A percentile compares a stretch with the other conserved stretches of the same genome.
These are phyloP conservation scores for Plebejus melissa DNA, from an alignment of 2,888 invertebrate genomes.

Conservation along the genomic window DNA sequence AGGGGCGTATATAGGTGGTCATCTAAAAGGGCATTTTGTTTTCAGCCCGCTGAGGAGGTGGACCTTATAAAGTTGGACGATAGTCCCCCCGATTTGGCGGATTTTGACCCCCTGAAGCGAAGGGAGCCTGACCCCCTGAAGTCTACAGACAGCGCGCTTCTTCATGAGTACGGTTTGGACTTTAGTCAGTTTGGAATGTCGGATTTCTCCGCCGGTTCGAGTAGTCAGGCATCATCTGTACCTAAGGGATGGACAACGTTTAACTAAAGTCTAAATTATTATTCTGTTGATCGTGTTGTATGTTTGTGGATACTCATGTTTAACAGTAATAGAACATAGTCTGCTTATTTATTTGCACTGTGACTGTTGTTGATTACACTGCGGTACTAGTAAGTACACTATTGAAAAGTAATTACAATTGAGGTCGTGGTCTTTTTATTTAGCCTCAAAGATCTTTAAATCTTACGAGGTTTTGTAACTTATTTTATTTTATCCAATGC, in stretches of 20 bases:
- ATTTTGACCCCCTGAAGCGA: conserved; percentile 67
- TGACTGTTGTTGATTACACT: no score
- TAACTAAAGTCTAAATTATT: conserved; percentile 45
- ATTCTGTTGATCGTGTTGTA: neutral
- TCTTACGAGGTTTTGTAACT: no score
- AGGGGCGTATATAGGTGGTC: conserved; percentile 24
- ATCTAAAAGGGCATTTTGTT: conserved; percentile 12
- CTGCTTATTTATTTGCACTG: no score
- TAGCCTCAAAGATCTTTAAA: no score
- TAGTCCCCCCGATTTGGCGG: conserved; percentile 64
- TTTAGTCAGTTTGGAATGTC: conserved; percentile 76
- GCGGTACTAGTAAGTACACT: no score
- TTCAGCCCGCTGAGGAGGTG: conserved; percentile 47
- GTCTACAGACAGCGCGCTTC: conserved; percentile 81
- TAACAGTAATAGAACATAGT: conserved; percentile 6
- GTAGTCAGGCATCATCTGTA: conserved; percentile 49
- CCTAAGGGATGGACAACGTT: conserved; percentile 72
- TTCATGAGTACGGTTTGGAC: conserved; percentile 86
- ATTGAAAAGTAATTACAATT: no score
- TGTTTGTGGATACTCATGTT: neutral
- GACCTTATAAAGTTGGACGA: conserved; percentile 73
- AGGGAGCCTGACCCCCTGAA: conserved; percentile 63
- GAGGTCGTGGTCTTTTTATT: no score
- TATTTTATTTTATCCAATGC: no score
- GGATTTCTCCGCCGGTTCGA: conserved; percentile 59